phyloP scores from a whole-genome alignment of 1,140 invertebrate species.

The Cydia splendana region DNA sequence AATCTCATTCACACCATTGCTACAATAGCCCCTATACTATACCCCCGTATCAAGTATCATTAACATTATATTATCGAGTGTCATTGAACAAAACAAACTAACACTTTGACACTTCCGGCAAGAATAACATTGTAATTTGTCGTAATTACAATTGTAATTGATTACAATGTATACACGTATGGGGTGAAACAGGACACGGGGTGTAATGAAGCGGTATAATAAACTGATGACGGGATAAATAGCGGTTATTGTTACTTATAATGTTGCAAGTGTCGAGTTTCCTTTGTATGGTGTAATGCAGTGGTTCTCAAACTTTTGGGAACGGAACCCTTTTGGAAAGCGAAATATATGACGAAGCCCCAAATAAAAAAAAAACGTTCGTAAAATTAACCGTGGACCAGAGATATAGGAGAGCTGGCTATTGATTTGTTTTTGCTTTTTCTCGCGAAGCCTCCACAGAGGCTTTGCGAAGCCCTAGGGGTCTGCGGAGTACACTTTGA shows the following conservation, averaged over 20 bases:
- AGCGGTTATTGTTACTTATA: background rate
- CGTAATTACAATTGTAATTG: slow-evolving; percentile 25
- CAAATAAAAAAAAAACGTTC: too few relatives aligned
- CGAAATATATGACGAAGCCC: too few relatives aligned
- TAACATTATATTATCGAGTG: slow-evolving; percentile 5
- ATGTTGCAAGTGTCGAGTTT: background rate
- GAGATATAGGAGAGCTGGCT: too few relatives aligned
- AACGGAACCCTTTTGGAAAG: too few relatives aligned
- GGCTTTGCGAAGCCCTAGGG: too few relatives aligned
- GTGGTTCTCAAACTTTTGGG: too few relatives aligned
- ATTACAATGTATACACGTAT: slow-evolving; percentile 10
- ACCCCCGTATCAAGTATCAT: background rate
- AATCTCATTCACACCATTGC: slow-evolving; percentile 1
- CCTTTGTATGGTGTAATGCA: background rate
- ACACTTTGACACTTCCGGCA: slow-evolving; percentile 5
- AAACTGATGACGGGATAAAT: slow-evolving; percentile 6
- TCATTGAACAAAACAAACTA: slow-evolving; percentile 8
- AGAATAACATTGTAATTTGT: slow-evolving; percentile 20
- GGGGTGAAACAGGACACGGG: slow-evolving; percentile 3
- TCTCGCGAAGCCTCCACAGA: too few relatives aligned
- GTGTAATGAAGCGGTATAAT: background rate
- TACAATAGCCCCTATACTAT: background rate
- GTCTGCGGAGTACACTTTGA: too few relatives aligned
- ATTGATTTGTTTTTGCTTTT: too few relatives aligned
- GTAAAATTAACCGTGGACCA: too few relatives aligned